Base-by-base conservation (phyloP, 2,113 vertebrate genomes). In the Brienomyrus longianalis region DNA sequence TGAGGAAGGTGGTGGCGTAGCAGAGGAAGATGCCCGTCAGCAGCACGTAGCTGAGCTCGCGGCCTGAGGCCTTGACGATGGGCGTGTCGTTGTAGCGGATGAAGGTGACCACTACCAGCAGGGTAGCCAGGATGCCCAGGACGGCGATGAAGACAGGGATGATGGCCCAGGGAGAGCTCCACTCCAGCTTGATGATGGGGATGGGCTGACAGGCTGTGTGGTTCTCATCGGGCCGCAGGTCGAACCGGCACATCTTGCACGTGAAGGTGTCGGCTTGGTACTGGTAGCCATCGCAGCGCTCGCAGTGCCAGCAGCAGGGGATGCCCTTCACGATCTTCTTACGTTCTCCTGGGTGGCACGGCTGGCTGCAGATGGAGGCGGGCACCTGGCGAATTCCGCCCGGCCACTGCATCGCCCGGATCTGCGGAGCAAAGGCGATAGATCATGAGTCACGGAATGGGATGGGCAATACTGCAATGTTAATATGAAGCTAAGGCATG, bases 271-370 rank as follows among this genome's bases (percentile, higher is more conserved):
- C 98, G 87, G 96, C 97, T 93, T 98, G 98, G 92, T 98, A 98
- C 95, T 99, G 98, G 95, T 98, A 99, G 0, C 98, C 98, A 0
- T 98, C 98, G 56, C 98, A 99, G 89, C 96, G 97, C 93, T 99
- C 98, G 0, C 98, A 99, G 95, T 98, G 98, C 98, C 98, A 99
- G 89, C 98, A 99, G 94, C 98, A 99, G 1, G 97, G 97, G 89
- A 98, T 98, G 91, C 98, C 98, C 93, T 99, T 99, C 92, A 98
- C 98, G 0, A 96, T 95, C 94, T 99, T 99, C 95, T 98, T 99
- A 89, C 98, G 96, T 93, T 99, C 97, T 0, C 98, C 98, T 0
- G 97, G 96, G 66, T 95, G 97, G 93, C 98, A 99, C 23, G 98
- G 98, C 86, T 97, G 96, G 94, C 98, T 99, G 95, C 98, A 99